A percentile compares a stretch with the other conserved stretches of the same genome.
Evolutionary conservation across 2,113 vertebrate species (phyloP).

Genomic region (Myotis yumanensis): DNA sequence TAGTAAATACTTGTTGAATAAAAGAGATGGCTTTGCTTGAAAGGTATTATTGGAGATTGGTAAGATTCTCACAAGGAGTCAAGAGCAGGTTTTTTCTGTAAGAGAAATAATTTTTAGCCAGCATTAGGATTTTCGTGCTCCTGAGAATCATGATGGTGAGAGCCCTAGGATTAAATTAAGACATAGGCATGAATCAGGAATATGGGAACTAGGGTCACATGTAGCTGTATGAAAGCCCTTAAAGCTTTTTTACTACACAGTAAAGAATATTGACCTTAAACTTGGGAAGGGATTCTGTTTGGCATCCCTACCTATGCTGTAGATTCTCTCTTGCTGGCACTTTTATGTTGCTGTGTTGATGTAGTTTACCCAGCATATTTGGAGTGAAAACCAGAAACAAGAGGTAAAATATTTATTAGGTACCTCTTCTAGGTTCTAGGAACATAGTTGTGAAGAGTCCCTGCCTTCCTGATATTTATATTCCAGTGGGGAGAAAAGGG

Average conservation of each 20-base stretch:
- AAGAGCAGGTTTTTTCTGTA: background rate
- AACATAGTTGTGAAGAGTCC: background rate
- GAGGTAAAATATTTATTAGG: background rate
- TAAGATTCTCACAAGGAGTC: background rate
- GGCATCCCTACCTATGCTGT: background rate
- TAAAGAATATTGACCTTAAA: background rate
- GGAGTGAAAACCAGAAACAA: background rate
- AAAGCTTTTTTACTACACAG: background rate
- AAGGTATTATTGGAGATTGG: background rate
- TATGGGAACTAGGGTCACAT: background rate
- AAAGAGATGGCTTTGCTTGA: constrained; percentile 10
- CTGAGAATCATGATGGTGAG: background rate
- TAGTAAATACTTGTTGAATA: background rate
- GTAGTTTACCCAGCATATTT: background rate
- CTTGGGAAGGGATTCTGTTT: background rate
- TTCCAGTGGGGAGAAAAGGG: background rate
- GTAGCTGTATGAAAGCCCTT: background rate
- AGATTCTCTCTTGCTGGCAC: background rate
- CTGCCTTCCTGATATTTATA: background rate
- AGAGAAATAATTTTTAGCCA: background rate
- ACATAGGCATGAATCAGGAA: background rate
- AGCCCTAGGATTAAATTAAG: background rate
- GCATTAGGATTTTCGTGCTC: background rate
- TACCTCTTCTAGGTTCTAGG: background rate
- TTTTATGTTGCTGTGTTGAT: background rate